phyloP scores from a whole-genome alignment of 2,113 vertebrate genomes.

The Hemicordylus capensis region DNA sequence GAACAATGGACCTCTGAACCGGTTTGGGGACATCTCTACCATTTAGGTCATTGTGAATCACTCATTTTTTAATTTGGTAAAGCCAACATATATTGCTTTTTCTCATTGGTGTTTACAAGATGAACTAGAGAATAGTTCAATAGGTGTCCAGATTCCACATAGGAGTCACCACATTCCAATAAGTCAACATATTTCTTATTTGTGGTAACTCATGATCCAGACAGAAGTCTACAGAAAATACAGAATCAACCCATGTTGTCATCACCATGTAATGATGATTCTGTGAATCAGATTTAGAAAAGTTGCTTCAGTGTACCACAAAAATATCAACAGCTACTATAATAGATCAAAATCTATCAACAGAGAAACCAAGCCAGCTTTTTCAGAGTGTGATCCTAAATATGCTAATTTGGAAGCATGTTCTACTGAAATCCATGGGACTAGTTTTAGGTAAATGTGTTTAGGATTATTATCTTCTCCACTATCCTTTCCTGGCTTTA shows the following conservation, averaged over 20 bases:
- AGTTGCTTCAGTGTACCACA: neutral
- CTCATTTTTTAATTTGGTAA: neutral
- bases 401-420: neutral
- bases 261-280: neutral
- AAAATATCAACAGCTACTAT: neutral
- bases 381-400: neutral
- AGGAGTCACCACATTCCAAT: neutral
- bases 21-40: no score
- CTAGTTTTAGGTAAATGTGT: neutral
- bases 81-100: neutral
- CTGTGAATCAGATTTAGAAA: slow-evolving; percentile 6
- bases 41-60: neutral
- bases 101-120: neutral
- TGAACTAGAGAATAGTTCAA: neutral
- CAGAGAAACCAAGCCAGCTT: neutral
- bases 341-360: neutral
- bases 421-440: neutral
- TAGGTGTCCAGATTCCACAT: neutral
- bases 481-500: neutral
- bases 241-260: neutral
- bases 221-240: neutral
- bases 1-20: no score
- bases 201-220: neutral
- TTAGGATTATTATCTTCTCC: fast-evolving
- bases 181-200: neutral